Percentiles rank a stretch among this genome's conserved stretches.
These are phyloP conservation scores for Papilio dardanus DNA, from an alignment of 1,140 invertebrate species.

Conservation along the genomic window DNA sequence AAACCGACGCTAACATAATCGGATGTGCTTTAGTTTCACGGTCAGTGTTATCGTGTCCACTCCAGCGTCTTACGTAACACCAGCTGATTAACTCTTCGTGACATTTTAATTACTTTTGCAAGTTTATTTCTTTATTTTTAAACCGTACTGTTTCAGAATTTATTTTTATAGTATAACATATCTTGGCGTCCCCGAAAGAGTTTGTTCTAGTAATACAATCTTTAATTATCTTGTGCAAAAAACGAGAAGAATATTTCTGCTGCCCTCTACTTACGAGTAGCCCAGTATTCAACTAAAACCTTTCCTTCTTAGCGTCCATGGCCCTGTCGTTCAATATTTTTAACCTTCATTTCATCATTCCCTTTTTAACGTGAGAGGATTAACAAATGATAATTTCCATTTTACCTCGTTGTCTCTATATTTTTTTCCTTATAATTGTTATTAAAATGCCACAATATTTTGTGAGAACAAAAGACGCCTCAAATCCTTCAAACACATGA, in stretches of 20 bases:
- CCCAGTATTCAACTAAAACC: background rate
- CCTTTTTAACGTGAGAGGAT: background rate
- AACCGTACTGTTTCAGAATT: background rate
- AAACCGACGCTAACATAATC: conserved; percentile 15
- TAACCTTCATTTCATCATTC: background rate
- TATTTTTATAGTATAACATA: too few species aligned
- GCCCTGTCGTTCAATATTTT: background rate
- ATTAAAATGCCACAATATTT: too few species aligned
- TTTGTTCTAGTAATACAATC: too few species aligned
- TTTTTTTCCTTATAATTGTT: background rate
- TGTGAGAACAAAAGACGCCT: background rate
- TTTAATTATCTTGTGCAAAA: too few species aligned
- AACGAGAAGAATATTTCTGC: too few species aligned
- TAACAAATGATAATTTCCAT: background rate
- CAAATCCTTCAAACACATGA: background rate
- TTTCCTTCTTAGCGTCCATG: background rate
- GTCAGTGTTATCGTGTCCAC: conserved; percentile 25
- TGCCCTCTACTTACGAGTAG: background rate
- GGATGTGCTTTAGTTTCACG: conserved; percentile 11
- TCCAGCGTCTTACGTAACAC: conserved; percentile 17
- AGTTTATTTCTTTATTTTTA: background rate
- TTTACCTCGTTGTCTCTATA: background rate
- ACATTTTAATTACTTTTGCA: background rate
- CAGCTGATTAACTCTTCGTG: background rate
- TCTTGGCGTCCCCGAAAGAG: too few species aligned